phyloP scores from a whole-genome alignment of 2,113 vertebrate genomes.

The Anas platyrhynchos region DNA sequence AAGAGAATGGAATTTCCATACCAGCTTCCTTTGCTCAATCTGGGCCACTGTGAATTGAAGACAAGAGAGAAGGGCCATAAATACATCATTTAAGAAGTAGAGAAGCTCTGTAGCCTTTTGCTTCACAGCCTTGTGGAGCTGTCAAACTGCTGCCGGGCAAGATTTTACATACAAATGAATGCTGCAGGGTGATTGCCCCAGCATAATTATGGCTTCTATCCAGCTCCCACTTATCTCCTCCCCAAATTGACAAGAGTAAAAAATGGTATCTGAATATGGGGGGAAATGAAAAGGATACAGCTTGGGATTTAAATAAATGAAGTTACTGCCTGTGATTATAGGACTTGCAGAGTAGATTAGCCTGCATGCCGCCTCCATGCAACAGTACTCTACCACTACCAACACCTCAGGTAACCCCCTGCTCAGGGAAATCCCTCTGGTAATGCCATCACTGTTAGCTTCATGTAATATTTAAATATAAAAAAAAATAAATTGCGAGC shows the following conservation, averaged over 20 bases:
- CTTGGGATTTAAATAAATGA: background rate
- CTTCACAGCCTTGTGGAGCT: background rate
- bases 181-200: background rate
- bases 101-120: background rate
- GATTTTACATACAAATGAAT: slow-evolving; percentile 2
- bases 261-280: background rate
- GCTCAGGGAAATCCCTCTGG: background rate
- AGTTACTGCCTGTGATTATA: background rate
- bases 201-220: background rate
- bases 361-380: background rate
- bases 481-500: background rate
- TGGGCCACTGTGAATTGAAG: background rate
- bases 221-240: background rate
- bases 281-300: background rate
- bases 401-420: background rate
- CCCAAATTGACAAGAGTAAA: background rate
- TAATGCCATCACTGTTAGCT: background rate
- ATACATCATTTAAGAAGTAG: background rate
- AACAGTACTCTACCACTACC: background rate
- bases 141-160: slow-evolving; percentile 2
- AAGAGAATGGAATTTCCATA: background rate
- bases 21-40: background rate
- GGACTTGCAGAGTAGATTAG: background rate
- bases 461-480: background rate
- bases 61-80: background rate